A percentile compares a stretch with the other conserved stretches of the same genome.
Conservation (phyloP, 2,888 invertebrate genomes). For the Dasysyrphus tricinctus region DNA sequence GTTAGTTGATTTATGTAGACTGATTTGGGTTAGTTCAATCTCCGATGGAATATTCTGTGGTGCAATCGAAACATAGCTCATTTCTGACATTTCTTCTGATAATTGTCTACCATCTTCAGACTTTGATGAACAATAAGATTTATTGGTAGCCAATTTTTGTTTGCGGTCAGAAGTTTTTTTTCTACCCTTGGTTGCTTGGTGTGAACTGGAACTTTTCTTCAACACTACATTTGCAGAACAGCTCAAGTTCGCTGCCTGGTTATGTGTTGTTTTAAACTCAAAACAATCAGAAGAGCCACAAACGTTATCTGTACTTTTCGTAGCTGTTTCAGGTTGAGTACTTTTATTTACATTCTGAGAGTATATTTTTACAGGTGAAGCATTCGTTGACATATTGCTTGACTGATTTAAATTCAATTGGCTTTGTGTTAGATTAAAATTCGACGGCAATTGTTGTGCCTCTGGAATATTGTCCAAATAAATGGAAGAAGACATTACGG, state of each 20-base stretch:
- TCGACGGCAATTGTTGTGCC: conserved; percentile 48
- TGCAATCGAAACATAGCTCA: conserved; percentile 26
- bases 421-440: conserved; percentile 37
- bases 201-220: neutral
- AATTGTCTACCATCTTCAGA: neutral
- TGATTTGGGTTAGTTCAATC: conserved; percentile 25
- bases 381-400: neutral
- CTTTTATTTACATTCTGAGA: neutral
- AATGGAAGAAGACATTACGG: neutral
- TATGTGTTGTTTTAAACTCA: neutral
- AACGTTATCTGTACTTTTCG: neutral
- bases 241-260: neutral
- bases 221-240: neutral
- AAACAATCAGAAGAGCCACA: too few relatives aligned
- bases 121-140: neutral
- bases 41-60: conserved; percentile 43
- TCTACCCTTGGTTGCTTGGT: too few relatives aligned
- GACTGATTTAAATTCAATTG: conserved; percentile 10
- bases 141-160: neutral
- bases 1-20: neutral
- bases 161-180: neutral
- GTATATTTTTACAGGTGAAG: neutral
- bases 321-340: too few relatives aligned
- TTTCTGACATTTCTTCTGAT: conserved; percentile 15
- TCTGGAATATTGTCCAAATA: conserved; percentile 38